These are phyloP conservation scores for Dissostichus mawsoni DNA, from an alignment of 2,113 vertebrate genomes.

Conservation along the genomic window DNA sequence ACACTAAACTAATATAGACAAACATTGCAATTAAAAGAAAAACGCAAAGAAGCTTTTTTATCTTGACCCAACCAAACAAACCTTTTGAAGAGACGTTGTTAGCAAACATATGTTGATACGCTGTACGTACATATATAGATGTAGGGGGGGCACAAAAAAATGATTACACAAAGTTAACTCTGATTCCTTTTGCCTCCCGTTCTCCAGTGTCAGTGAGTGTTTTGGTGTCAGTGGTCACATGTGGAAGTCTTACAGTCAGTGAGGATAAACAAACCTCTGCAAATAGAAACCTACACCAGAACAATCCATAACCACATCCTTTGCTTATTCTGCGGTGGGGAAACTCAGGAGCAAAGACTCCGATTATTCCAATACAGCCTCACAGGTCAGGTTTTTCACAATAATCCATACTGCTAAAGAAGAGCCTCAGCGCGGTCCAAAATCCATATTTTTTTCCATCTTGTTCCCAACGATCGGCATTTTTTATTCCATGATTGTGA, in stretches of 20 bases:
- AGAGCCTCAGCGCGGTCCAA: not conserved
- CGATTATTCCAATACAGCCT: not conserved
- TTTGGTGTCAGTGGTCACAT: constrained; percentile 44
- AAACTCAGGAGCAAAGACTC: not conserved
- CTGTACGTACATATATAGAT: no score
- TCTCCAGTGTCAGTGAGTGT: constrained; percentile 18
- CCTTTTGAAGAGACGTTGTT: no score
- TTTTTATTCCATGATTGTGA: constrained; percentile 35
- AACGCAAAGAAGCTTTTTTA: not conserved
- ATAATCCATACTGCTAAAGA: not conserved
- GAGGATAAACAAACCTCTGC: constrained; percentile 62
- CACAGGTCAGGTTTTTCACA: not conserved
- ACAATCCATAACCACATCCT: constrained; percentile 62
- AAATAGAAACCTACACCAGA: constrained; percentile 56
- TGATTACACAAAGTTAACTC: not conserved
- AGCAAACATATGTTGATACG: no score
- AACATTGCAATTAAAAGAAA: not conserved
- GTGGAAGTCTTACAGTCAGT: constrained; percentile 40
- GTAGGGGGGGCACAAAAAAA: no score
- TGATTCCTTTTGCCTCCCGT: constrained; percentile 10
- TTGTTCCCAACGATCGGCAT: constrained; percentile 24
- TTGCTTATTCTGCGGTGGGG: constrained; percentile 24
- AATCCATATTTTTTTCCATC: constrained; percentile 31
- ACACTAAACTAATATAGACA: not conserved
- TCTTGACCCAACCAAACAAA: no score